Evolutionary conservation across 1,140 invertebrate genomes (phyloP).

Genomic region (Drusus annulatus): DNA sequence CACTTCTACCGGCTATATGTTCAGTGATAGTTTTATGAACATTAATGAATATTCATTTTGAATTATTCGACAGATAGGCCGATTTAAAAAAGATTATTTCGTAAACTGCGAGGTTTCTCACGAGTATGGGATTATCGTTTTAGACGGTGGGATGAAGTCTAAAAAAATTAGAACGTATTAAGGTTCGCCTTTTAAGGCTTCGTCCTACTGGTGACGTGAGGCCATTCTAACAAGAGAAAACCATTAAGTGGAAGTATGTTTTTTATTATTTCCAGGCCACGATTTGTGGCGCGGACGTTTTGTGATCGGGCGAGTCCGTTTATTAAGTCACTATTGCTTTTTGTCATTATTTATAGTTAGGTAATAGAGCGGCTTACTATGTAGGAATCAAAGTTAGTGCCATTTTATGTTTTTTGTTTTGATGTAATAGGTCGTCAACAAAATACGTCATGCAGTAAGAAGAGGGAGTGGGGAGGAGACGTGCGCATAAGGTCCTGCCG

Average conservation of each 20-base stretch:
- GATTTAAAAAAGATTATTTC: not conserved
- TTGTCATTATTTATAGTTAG: not conserved
- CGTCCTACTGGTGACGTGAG: not conserved
- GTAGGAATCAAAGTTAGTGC: too few species aligned
- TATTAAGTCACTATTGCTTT: constrained; percentile 19
- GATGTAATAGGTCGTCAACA: too few species aligned
- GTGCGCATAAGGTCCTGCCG: too few species aligned
- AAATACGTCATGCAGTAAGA: too few species aligned
- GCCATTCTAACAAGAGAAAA: constrained; percentile 1
- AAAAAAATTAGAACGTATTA: not conserved
- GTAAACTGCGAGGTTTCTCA: constrained; percentile 9
- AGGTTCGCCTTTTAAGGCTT: not conserved
- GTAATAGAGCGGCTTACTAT: not conserved
- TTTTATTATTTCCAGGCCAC: not conserved
- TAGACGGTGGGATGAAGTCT: too few species aligned
- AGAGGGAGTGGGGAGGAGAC: too few species aligned
- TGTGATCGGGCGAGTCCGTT: not conserved
- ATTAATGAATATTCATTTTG: too few species aligned
- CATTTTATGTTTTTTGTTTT: too few species aligned
- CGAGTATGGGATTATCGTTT: constrained; percentile 21
- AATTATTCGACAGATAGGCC: not conserved
- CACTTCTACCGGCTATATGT: too few species aligned
- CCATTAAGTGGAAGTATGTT: not conserved
- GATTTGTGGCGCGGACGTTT: not conserved
- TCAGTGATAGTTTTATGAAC: too few species aligned